A percentile compares a stretch with the other conserved stretches of the same genome.
phyloP scores from a whole-genome alignment of 1,140 invertebrate genomes.

The Drosophila bifasciata region DNA sequence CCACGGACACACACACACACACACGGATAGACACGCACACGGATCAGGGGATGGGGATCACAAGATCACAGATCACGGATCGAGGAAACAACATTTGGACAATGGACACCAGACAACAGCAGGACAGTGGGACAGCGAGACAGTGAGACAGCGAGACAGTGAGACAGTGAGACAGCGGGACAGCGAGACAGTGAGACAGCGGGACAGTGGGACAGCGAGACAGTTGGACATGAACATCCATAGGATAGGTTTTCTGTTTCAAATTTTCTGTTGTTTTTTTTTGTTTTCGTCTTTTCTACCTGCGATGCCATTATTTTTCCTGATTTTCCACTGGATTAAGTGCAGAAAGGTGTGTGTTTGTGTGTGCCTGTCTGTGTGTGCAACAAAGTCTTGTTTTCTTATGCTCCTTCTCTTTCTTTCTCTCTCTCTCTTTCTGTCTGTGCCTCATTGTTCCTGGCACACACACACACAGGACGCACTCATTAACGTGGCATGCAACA shows the following conservation, averaged over 20 bases:
- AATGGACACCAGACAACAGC: no score
- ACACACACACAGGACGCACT: constrained; percentile 33
- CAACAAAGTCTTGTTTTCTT: constrained; percentile 14
- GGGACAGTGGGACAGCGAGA: no score
- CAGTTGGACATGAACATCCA: constrained; percentile 18
- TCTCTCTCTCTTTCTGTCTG: constrained; percentile 11
- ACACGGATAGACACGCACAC: constrained; percentile 5
- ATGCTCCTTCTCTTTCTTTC: constrained; percentile 5
- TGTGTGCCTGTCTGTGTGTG: constrained; percentile 26
- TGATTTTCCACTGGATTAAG: constrained; percentile 79
- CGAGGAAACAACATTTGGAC: background rate
- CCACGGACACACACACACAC: constrained; percentile 11
- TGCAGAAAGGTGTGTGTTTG: constrained; percentile 49
- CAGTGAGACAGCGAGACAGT: no score
- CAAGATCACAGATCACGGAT: constrained; percentile 7
- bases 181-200: no score
- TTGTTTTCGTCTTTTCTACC: constrained; percentile 40
- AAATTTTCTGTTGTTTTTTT: constrained; percentile 20
- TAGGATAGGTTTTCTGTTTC: constrained; percentile 31
- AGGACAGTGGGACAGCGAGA: no score
- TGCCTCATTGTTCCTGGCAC: constrained; percentile 47
- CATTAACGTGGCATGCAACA: constrained; percentile 77
- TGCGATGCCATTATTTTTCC: constrained; percentile 64
- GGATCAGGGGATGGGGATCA: constrained; percentile 11
- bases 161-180: no score